Evolutionary conservation across 2,797 vertebrate genomes (phyloP).

Genomic region (Gobio occitaniae): DNA sequence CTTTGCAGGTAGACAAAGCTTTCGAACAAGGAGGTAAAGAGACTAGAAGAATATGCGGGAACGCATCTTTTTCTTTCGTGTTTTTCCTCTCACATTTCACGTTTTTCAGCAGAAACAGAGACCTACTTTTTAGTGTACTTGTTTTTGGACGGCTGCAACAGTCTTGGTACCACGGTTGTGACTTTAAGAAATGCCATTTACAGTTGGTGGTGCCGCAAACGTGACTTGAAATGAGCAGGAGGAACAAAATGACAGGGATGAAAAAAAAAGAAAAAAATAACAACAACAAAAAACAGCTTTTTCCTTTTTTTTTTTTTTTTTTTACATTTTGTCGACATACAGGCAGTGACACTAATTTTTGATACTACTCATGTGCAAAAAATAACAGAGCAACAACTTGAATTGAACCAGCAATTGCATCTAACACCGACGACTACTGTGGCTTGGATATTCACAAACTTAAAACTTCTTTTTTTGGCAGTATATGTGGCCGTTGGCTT

Average conservation of each 20-base stretch:
- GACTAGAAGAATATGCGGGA: constrained; percentile 96
- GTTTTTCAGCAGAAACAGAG: constrained; percentile 93
- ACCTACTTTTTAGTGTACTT: constrained; percentile 74
- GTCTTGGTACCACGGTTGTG: constrained; percentile 91
- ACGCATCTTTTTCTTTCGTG: constrained; percentile 79
- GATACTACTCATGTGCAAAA: constrained; percentile 99
- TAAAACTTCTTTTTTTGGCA: constrained; percentile 98
- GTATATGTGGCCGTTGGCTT: constrained; percentile 86
- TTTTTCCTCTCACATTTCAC: constrained; percentile 76
- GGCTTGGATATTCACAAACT: constrained; percentile 98
- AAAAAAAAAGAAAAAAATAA: constrained; percentile 57
- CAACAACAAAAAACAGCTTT: constrained; percentile 73
- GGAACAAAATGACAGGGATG: constrained; percentile 65
- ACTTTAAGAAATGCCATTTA: constrained; percentile 93
- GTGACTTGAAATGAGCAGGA: constrained; percentile 59
- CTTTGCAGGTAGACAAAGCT: constrained; percentile 99
- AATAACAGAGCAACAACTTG: constrained; percentile 98
- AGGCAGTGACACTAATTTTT: constrained; percentile 98
- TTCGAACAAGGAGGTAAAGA: constrained; percentile 98
- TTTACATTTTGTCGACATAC: constrained; percentile 93
- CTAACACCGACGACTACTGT: constrained; percentile 98
- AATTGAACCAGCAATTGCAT: constrained; percentile 99
- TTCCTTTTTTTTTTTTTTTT: constrained; percentile 84
- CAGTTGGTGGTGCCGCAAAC: constrained; percentile 89
- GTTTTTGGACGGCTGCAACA: constrained; percentile 83